These are phyloP conservation scores for Helicoverpa armigera DNA, from an alignment of 1,140 invertebrate species.

Conservation along the genomic window DNA sequence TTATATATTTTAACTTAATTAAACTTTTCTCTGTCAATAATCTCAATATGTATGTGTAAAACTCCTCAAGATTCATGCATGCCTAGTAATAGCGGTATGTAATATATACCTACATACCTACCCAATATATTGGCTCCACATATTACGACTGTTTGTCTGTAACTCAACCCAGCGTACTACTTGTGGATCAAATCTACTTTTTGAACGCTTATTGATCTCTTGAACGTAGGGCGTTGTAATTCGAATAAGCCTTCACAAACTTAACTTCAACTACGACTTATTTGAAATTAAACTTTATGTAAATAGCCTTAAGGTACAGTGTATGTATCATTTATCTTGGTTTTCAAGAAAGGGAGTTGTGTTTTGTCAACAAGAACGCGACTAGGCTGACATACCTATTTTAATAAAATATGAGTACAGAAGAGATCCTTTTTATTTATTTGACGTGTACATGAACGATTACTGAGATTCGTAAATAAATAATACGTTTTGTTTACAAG, in stretches of 20 bases:
- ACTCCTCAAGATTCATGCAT: too few species aligned
- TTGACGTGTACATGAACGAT: conserved; percentile 46
- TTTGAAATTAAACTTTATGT: conserved; percentile 39
- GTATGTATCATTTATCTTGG: conserved; percentile 8
- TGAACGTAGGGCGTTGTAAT: conserved; percentile 65
- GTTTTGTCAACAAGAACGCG: conserved; percentile 57
- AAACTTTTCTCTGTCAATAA: too few species aligned
- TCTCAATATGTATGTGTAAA: too few species aligned
- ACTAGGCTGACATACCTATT: conserved; percentile 56
- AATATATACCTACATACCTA: neutral
- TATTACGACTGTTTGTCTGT: conserved; percentile 35
- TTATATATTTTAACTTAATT: too few species aligned
- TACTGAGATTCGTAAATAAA: conserved; percentile 44
- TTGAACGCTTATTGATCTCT: conserved; percentile 73
- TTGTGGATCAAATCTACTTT: conserved; percentile 63
- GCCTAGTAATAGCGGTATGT: too few species aligned
- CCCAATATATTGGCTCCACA: neutral
- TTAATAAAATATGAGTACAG: conserved; percentile 60
- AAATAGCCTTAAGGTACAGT: conserved; percentile 28
- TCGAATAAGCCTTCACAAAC: conserved; percentile 64
- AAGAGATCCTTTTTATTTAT: conserved; percentile 53
- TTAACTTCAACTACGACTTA: conserved; percentile 35
- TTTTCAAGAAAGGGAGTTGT: conserved; percentile 41
- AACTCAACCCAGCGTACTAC: conserved; percentile 39
- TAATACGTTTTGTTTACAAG: neutral